phyloP scores from a whole-genome alignment of 2,888 invertebrate genomes.

The Dyspetes luteomarginatus region DNA sequence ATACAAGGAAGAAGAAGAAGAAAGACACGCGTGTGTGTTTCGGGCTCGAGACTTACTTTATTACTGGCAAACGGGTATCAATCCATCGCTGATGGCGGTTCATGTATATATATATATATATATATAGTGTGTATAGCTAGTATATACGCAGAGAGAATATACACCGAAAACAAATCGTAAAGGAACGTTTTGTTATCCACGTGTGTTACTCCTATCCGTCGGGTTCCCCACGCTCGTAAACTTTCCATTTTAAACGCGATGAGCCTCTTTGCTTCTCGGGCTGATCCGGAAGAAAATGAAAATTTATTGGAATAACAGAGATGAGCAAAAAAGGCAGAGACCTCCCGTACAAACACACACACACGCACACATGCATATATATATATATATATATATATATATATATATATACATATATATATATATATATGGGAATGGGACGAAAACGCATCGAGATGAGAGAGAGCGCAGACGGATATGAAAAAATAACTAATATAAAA shows the following conservation, averaged over 20 bases:
- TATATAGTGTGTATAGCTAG: too few relatives aligned
- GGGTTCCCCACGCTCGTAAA: conserved; percentile 63
- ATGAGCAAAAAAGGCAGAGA: conserved; percentile 39
- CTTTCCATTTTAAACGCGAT: conserved; percentile 59
- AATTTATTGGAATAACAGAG: conserved; percentile 73
- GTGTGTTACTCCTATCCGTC: conserved; percentile 38
- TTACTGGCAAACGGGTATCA: conserved; percentile 75
- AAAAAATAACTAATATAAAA: conserved; percentile 30
- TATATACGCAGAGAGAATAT: not conserved
- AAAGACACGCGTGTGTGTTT: conserved; percentile 18
- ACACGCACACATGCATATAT: conserved; percentile 26
- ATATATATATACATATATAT: conserved; percentile 27
- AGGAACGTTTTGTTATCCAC: conserved; percentile 72
- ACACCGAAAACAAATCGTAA: conserved; percentile 78
- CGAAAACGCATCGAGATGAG: conserved; percentile 12
- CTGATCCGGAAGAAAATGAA: conserved; percentile 63
- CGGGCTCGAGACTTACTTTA: conserved; percentile 67
- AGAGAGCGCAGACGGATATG: conserved; percentile 14
- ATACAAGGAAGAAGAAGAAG: not conserved
- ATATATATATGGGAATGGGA: conserved; percentile 21
- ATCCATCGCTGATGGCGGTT: too few relatives aligned
- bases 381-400: conserved; percentile 26
- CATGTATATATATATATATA: not conserved
- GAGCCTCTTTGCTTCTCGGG: conserved; percentile 32
- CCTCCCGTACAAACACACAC: too few relatives aligned